Conservation (phyloP, 2,888 invertebrate genomes). For the Miltochrista miniata region DNA sequence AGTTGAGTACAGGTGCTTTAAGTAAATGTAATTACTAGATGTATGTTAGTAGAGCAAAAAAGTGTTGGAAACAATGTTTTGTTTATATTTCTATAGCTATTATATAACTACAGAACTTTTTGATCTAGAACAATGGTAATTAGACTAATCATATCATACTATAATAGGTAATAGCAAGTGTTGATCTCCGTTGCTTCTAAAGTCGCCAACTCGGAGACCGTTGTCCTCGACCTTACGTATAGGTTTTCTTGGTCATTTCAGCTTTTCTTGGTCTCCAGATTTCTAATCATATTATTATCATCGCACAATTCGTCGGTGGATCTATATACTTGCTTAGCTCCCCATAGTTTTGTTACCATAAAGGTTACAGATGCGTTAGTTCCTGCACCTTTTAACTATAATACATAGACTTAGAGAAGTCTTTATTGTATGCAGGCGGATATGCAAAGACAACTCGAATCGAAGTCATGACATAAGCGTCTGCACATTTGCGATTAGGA, state of each 20-base stretch:
- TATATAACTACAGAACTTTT: not conserved
- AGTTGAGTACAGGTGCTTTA: not conserved
- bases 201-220: too few species aligned
- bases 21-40: not conserved
- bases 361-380: too few species aligned
- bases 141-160: too few species aligned
- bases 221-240: too few species aligned
- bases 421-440: not conserved
- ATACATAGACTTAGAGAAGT: not conserved
- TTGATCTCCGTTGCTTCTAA: too few species aligned
- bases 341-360: not conserved
- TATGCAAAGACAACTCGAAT: not conserved
- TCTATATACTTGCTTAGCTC: not conserved
- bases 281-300: too few species aligned
- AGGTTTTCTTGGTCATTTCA: too few species aligned
- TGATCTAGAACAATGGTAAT: too few species aligned
- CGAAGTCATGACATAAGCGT: constrained; percentile 6
- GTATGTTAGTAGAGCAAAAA: constrained; percentile 2
- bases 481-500: constrained; percentile 13
- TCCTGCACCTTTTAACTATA: not conserved
- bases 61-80: not conserved
- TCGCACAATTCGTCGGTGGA: too few species aligned
- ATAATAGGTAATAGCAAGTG: too few species aligned
- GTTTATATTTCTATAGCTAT: too few species aligned
- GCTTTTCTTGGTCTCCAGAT: too few species aligned